A percentile compares a stretch with the other conserved stretches of the same genome.
phyloP scores from a whole-genome alignment of 2,797 vertebrate species.

The Phoebastria nigripes region DNA sequence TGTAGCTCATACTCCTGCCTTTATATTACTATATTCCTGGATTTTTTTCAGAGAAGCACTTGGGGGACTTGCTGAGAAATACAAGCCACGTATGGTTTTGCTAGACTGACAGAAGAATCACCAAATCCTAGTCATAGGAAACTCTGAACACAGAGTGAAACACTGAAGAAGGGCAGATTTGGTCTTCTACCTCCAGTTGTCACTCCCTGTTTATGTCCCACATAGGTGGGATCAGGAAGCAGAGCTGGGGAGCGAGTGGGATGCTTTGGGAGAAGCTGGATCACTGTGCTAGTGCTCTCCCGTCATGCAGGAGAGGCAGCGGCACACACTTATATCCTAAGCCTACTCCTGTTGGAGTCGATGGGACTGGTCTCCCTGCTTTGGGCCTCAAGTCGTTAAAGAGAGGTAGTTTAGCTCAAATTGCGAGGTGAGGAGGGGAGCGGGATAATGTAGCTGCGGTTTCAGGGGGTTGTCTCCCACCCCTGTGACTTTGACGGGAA shows the following conservation, averaged over 20 bases:
- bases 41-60: not conserved
- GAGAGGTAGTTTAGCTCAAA: not conserved
- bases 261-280: not conserved
- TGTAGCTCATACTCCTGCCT: not conserved
- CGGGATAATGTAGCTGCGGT: not conserved
- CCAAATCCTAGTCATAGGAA: not conserved
- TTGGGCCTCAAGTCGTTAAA: not conserved
- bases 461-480: not conserved
- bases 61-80: not conserved
- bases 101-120: not conserved
- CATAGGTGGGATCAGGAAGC: not conserved
- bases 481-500: not conserved
- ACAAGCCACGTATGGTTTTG: not conserved
- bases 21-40: not conserved
- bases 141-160: not conserved
- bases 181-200: not conserved
- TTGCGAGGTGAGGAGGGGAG: not conserved
- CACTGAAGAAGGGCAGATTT: not conserved
- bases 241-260: not conserved
- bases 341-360: not conserved
- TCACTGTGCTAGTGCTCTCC: not conserved
- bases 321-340: accelerated
- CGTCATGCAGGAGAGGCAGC: not conserved
- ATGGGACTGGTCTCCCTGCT: not conserved
- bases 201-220: not conserved